Base-by-base conservation (phyloP, 2,113 vertebrate genomes). In the Dipodomys ordii region DNA sequence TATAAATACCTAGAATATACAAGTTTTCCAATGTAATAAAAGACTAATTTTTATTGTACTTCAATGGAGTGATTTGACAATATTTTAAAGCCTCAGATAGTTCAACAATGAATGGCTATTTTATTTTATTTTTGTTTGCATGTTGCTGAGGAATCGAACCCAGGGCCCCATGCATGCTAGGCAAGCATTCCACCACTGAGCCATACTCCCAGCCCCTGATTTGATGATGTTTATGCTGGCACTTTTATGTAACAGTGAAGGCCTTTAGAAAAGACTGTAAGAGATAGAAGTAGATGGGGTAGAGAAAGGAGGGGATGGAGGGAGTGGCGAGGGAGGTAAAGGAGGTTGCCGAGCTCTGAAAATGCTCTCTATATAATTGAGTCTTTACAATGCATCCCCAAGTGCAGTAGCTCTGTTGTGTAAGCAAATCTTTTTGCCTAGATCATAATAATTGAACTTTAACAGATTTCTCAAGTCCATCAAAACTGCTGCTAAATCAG, bases 371-470 rank as follows among this genome's bases (percentile, higher is more conserved):
- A 91, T 97, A 96, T 98, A 95, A 94, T 91, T 94, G 95, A 96
- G 7, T 95, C 83, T 71, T 97, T 96, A 74, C 84, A 95, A 95
- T 97, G 96, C 92, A 97, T 96, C 96, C 83, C 95, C 90, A 93
- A 64, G 83, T 96, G 90, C 67, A 95, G 94, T 92, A 87, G 62
- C 73, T 97, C 94, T 97, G 95, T 97, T 97, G 93, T 97, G 90
- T 87, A 93, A 98, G 97, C 44, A 97, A 96, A 97, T 98, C 83
- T 97, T 97, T 96, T 97, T 84, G 88, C 97, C 88, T 96, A 89
- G 95, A 92, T 89, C 95, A 91, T 95, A 96, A 97, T 97, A 97
- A 98, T 96, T 94, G 98, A 97, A 96, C 97, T 98, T 97, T 96
- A 95, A 93, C 77, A 77, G 94, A 97, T 97, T 97, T 88, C 96